phyloP scores from a whole-genome alignment of 2,113 vertebrate species.

The Agapornis roseicollis region DNA sequence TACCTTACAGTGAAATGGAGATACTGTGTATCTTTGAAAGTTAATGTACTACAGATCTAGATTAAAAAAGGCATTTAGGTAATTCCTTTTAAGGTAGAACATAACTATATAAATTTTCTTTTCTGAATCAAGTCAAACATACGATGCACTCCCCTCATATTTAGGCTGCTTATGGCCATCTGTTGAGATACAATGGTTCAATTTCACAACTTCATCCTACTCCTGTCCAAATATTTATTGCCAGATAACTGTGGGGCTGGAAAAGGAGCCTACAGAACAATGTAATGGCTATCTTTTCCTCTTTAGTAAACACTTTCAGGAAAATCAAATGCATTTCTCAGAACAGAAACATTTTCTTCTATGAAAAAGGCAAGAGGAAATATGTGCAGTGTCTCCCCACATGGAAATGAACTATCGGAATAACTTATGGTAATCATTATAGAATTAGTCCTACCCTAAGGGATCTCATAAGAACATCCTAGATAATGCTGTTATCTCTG shows the following conservation, averaged over 20 bases:
- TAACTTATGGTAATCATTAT: neutral
- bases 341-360: neutral
- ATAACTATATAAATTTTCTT: neutral
- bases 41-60: neutral
- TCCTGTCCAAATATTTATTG: neutral
- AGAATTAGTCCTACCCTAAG: neutral
- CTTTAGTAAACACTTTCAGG: neutral
- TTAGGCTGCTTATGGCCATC: constrained; percentile 1
- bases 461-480: neutral
- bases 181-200: neutral
- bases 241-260: neutral
- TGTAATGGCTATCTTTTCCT: neutral
- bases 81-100: neutral
- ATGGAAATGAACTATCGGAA: neutral
- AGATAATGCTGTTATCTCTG: neutral
- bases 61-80: constrained; percentile 16
- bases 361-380: neutral
- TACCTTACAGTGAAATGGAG: neutral
- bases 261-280: neutral
- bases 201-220: constrained; percentile 16
- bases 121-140: neutral
- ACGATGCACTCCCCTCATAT: neutral
- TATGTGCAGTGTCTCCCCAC: neutral
- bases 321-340: neutral
- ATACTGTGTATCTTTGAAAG: neutral